A percentile compares a stretch with the other conserved stretches of the same genome.
Conservation (phyloP, 1,140 invertebrate species). For the Drusus annulatus region DNA sequence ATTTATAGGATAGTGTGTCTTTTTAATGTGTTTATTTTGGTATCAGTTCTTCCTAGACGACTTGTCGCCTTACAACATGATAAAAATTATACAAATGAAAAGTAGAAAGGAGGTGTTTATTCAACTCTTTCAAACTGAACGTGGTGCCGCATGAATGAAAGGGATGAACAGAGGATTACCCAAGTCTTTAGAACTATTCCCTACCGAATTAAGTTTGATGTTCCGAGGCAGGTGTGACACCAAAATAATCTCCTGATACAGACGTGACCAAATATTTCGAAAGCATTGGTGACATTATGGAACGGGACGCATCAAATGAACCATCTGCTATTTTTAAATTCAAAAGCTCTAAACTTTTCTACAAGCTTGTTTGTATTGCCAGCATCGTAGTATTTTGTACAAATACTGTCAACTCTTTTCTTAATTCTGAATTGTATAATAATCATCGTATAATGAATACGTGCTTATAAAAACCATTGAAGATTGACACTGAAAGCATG, state of each 20-base stretch:
- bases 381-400: too few relatives aligned
- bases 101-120: not conserved
- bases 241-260: conserved; percentile 20
- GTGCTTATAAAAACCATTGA: too few relatives aligned
- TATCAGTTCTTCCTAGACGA: not conserved
- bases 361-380: too few relatives aligned
- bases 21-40: not conserved
- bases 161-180: not conserved
- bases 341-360: too few relatives aligned
- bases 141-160: not conserved
- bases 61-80: not conserved
- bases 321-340: too few relatives aligned
- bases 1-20: too few relatives aligned
- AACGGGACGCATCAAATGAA: too few relatives aligned
- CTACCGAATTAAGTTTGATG: conserved; percentile 9
- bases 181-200: not conserved
- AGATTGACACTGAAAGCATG: too few relatives aligned
- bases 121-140: conserved; percentile 2
- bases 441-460: too few relatives aligned
- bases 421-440: too few relatives aligned
- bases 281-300: too few relatives aligned
- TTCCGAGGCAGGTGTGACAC: conserved; percentile 18
- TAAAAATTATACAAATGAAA: not conserved
- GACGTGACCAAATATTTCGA: not conserved
- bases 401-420: too few relatives aligned